Evolutionary conservation across 2,113 vertebrate species (phyloP), one percentile per base, ranked within the genome.

Genomic region (Sardina pilchardus): DNA sequence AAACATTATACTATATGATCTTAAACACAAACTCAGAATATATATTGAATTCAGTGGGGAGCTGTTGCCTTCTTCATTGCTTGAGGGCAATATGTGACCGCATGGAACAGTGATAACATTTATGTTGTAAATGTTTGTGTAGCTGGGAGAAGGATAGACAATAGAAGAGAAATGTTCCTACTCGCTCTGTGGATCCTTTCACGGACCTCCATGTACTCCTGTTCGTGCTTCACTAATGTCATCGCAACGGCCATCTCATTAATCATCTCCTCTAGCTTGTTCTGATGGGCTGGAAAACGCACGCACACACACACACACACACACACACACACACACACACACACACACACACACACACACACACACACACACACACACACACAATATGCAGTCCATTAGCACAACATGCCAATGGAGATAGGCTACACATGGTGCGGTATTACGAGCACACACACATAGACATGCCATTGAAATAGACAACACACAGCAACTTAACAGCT

Each of bases 181-280:
- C 98, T 97, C 89, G 98, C 97, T 97, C 98, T 96, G 94, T 99
- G 98, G 97, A 99, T 99, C 87, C 98, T 96, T 94, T 99, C 98
- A 14, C 98, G 97, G n/a, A 99, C 98, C 94, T 99, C 98, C 98
- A 99, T 99, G 96, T 99, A 99, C 91, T 99, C 98, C 94, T 99
- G 98, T 88, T 99, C 98, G 0, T 99, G 98, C 92, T 99, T 99
- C 6, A 99, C 98, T 0, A 98, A 98, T 0, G 98, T 99, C 98
- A 99, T 99, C 0, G 98, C 97, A 87, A 99, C 97, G 0, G 98
- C 97, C 81, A 99, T 92, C 90, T 99, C 98, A 0, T 99, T 99
- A 90, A 99, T 99, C 98, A 99, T 99, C 92, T 99, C 98, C 95
- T 99, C 98, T 92, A 99, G 94, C 92, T 99, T 99, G 95, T 99